phyloP scores from a whole-genome alignment of 2,888 invertebrate genomes.

The Mellilla xanthometata region DNA sequence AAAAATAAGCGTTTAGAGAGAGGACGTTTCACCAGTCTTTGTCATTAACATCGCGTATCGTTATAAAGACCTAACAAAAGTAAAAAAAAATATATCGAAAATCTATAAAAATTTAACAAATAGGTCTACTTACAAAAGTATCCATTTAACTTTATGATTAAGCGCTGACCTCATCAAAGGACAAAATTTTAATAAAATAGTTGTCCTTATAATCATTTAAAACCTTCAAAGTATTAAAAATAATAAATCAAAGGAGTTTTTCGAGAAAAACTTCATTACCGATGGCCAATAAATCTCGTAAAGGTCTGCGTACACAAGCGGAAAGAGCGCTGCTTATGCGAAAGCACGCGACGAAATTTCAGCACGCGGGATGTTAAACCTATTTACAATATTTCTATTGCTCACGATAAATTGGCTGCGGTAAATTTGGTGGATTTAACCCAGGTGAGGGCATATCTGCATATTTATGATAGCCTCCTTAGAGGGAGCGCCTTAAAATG shows the following conservation, averaged over 20 bases:
- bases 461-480: slow-evolving; percentile 78
- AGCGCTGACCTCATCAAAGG: too few species aligned
- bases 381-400: slow-evolving; percentile 79
- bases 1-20: too few species aligned
- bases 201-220: too few species aligned
- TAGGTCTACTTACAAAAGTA: too few species aligned
- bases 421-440: slow-evolving; percentile 74
- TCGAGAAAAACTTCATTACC: slow-evolving; percentile 45
- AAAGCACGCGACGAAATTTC: slow-evolving; percentile 70
- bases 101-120: too few species aligned
- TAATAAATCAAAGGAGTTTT: slow-evolving; percentile 5
- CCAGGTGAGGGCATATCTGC: slow-evolving; percentile 81
- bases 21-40: too few species aligned
- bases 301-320: slow-evolving; percentile 60
- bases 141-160: too few species aligned
- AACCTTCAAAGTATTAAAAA: too few species aligned
- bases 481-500: slow-evolving; percentile 75
- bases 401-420: slow-evolving; percentile 70
- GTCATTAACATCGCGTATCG: too few species aligned
- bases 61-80: too few species aligned
- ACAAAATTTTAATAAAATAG: too few species aligned
- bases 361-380: slow-evolving; percentile 59
- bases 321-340: slow-evolving; percentile 67
- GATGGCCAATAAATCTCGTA: slow-evolving; percentile 61
- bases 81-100: too few species aligned